Conservation (phyloP, 2,113 vertebrate species). For the Sisor rabdophorus region DNA sequence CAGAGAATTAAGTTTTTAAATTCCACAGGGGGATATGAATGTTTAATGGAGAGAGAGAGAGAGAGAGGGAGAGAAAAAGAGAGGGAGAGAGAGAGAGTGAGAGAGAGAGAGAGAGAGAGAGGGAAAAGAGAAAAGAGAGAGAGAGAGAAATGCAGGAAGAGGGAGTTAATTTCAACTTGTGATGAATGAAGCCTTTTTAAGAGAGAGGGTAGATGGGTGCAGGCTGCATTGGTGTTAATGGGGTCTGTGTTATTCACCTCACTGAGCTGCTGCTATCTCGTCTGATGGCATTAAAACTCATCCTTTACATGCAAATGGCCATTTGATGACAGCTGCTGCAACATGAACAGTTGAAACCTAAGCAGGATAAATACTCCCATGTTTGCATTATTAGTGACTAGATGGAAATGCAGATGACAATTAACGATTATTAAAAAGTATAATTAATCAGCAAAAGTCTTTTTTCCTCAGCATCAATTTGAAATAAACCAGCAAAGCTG, state of each 20-base stretch:
- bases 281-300: constrained; percentile 37
- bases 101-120: neutral
- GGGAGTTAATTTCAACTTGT: neutral
- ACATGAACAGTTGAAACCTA: constrained; percentile 36
- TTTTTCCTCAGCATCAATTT: neutral
- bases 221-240: constrained; percentile 44
- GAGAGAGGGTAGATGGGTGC: constrained; percentile 16
- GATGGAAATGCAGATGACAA: neutral
- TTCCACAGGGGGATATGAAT: constrained; percentile 8
- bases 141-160: too few species aligned
- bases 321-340: constrained; percentile 44
- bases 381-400: constrained; percentile 1
- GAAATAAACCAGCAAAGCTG: neutral
- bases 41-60: constrained; percentile 21
- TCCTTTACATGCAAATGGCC: constrained; percentile 35
- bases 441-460: neutral
- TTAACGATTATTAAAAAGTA: too few species aligned
- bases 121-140: neutral
- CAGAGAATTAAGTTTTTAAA: constrained; percentile 22
- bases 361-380: neutral
- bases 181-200: constrained; percentile 38
- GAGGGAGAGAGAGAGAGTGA: neutral
- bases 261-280: constrained; percentile 33
- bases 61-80: neutral
- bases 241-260: constrained; percentile 41